Evolutionary conservation across 2,888 invertebrate genomes (phyloP).

Genomic region (Syrista parreyssii): DNA sequence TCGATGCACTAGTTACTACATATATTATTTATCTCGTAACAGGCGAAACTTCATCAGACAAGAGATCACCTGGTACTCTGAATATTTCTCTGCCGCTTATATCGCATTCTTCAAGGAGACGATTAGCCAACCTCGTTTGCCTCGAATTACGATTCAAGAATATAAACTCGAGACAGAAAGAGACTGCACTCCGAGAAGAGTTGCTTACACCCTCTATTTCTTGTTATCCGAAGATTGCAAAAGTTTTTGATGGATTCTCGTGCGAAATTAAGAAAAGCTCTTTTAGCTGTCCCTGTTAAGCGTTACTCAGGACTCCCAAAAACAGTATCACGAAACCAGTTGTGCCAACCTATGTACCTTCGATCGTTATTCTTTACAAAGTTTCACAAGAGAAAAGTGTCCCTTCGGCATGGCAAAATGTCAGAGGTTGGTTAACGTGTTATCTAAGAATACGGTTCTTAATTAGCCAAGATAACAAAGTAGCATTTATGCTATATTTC

Average conservation of each 20-base stretch:
- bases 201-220: not conserved
- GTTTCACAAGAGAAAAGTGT: not conserved
- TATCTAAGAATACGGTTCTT: not conserved
- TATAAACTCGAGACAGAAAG: not conserved
- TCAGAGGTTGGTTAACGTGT: not conserved
- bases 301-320: not conserved
- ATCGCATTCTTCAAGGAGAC: not conserved
- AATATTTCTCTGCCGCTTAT: not conserved
- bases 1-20: not conserved
- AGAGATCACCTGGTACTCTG: not conserved
- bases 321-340: not conserved
- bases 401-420: not conserved
- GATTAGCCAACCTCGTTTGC: not conserved
- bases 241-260: conserved; percentile 8
- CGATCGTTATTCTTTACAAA: not conserved
- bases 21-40: not conserved
- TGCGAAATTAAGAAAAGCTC: conserved; percentile 4
- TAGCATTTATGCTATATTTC: not conserved
- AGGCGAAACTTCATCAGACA: not conserved
- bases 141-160: not conserved
- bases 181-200: conserved; percentile 1
- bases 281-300: not conserved
- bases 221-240: conserved; percentile 3
- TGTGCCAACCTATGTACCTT: not conserved
- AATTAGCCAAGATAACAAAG: not conserved